These are phyloP conservation scores for Hyla sarda DNA, from an alignment of 2,113 vertebrate genomes.

Conservation along the genomic window DNA sequence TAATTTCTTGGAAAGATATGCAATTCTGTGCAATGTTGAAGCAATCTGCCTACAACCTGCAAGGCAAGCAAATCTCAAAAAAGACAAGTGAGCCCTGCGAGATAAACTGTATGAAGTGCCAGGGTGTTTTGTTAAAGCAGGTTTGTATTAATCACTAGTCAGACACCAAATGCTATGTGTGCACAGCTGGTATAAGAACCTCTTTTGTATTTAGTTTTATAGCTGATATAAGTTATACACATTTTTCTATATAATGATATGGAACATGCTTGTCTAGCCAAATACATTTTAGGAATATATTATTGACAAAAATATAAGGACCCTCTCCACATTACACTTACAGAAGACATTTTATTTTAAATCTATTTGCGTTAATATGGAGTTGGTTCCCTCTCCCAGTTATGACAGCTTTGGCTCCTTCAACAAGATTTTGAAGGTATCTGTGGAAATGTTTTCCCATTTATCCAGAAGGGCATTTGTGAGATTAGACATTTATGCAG, in stretches of 20 bases:
- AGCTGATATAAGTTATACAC: not conserved
- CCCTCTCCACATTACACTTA: no score
- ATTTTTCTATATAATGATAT: not conserved
- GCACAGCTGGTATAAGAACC: not conserved
- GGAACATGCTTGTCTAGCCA: not conserved
- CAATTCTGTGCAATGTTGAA: slow-evolving; percentile 6
- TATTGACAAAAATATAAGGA: no score
- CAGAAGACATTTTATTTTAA: no score
- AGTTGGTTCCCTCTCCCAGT: no score
- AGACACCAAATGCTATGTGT: not conserved
- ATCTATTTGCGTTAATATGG: no score
- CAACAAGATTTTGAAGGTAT: no score
- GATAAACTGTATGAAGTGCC: slow-evolving; percentile 5
- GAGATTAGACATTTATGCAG: no score
- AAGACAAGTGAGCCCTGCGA: not conserved
- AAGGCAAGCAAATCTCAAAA: slow-evolving; percentile 14
- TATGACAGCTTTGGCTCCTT: no score
- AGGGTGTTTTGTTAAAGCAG: not conserved
- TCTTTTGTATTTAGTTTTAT: not conserved
- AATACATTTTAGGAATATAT: no score
- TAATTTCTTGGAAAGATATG: slow-evolving; percentile 49
- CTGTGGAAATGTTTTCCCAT: no score
- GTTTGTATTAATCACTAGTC: not conserved
- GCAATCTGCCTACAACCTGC: slow-evolving; percentile 27
- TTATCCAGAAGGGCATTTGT: no score